These are phyloP conservation scores for Alosa alosa DNA, from an alignment of 2,113 vertebrate species.

Conservation along the genomic window DNA sequence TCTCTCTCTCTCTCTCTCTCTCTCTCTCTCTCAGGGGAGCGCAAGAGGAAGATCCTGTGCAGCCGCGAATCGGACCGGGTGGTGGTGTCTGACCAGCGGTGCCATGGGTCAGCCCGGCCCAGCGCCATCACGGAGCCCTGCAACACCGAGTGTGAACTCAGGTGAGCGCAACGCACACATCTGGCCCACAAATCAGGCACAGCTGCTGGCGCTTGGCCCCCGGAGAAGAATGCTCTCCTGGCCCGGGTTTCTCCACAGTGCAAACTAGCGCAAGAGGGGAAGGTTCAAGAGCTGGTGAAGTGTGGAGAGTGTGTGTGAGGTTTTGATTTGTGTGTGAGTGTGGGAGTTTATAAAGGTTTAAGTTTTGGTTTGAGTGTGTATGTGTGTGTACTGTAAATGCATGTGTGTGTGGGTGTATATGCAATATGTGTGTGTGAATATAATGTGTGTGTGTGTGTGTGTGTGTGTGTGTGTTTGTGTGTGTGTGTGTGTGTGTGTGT, in stretches of 20 bases:
- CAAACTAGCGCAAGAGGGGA: background rate
- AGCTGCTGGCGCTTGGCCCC: background rate
- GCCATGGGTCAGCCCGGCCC: slow-evolving; percentile 80
- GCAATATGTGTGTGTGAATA: background rate
- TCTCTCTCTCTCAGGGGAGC: slow-evolving; percentile 74
- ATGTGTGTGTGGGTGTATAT: background rate
- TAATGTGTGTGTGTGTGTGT: background rate
- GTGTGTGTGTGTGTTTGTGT: background rate
- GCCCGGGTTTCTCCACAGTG: background rate
- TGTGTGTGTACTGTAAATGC: background rate
- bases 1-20: background rate
- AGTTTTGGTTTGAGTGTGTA: background rate
- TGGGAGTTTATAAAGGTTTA: background rate
- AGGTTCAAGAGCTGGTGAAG: background rate
- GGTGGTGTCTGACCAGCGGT: slow-evolving; percentile 93
- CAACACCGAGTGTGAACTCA: slow-evolving; percentile 90
- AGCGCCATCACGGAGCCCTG: slow-evolving; percentile 81
- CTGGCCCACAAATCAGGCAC: background rate
- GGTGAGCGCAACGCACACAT: slow-evolving; percentile 63
- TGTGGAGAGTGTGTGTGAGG: background rate
- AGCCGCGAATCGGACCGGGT: slow-evolving; percentile 88
- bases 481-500: background rate
- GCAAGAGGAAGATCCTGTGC: slow-evolving; percentile 85
- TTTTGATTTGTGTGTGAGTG: background rate
- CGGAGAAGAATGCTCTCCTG: background rate